Base-by-base conservation (phyloP, 2,797 vertebrate species). In the Meriones psammophilus region DNA sequence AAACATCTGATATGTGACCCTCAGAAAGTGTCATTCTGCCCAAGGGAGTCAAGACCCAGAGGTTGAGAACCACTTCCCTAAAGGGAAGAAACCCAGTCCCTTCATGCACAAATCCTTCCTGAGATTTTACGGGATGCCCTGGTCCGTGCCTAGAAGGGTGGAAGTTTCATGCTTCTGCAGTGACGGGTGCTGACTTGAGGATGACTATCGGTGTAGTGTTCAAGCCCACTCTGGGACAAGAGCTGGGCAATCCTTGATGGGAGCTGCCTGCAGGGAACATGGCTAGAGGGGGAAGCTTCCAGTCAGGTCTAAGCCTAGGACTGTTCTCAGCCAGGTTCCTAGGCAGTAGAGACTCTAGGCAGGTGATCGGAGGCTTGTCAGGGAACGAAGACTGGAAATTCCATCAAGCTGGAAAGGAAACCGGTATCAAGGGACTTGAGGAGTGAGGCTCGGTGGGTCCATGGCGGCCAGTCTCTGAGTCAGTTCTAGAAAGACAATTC, bases 371-470 rank as follows among this genome's bases (percentile, higher is more conserved):
- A 9, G 14, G 76, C 14, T 8, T 13, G 24, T 4, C 24, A 39
- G 76, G 71, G 56, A 87, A 68, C 28, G 17, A 92, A 89, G 68
- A 24, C 22, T 77, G 56, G 33, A 92, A 56, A 88, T 68, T 5
- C 54, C 89, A 30, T n/a, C 79, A 89, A 76, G 86, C n/a, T 81
- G 77, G 80, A 73, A 62, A 60, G 36, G 62, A 92, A 90, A 36
- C 24, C 60, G 46, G 36, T 6, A 7, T 10, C 39, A n/a, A 69
- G 46, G 22, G 60, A 71, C 50, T 56, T 64, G 64, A 83, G n/a
- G 36, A 90, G 15, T 88, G n/a, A 78, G 18, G 13, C 24, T 22
- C 26, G 64, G 46, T 9, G 3, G n/a, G 33, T 64, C 58, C 15
- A 77, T 0, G 0, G 18, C 39, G 42, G 15, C 46, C 33, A 18